Conservation (phyloP, 2,888 invertebrate genomes). For the Sesia apiformis region DNA sequence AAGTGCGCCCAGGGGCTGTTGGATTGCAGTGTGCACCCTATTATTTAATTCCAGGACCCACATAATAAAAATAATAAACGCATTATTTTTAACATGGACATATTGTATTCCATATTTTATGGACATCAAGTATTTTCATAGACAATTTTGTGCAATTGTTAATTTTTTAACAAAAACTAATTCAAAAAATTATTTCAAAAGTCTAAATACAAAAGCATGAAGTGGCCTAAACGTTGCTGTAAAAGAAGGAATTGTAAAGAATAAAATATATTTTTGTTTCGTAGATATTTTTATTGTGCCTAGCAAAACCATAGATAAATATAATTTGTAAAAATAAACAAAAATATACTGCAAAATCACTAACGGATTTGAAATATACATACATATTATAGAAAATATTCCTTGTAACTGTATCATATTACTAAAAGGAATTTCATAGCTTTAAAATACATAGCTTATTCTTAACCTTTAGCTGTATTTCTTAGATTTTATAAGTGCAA, state of each 20-base stretch:
- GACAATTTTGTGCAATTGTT: no score
- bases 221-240: constrained; percentile 23
- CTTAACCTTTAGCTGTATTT: constrained; percentile 11
- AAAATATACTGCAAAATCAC: constrained; percentile 59
- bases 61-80: no score
- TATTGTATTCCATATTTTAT: no score
- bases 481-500: constrained; percentile 6
- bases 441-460: constrained; percentile 25
- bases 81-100: no score
- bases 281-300: constrained; percentile 31
- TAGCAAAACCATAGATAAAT: constrained; percentile 34
- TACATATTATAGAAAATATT: constrained; percentile 32
- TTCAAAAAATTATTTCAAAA: not conserved
- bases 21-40: no score
- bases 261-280: constrained; percentile 20
- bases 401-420: constrained; percentile 30
- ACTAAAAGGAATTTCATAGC: constrained; percentile 41
- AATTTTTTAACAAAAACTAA: no score
- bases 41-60: no score
- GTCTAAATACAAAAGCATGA: constrained; percentile 9
- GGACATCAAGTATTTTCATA: no score
- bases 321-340: constrained; percentile 27
- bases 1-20: no score
- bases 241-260: constrained; percentile 42
- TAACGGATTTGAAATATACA: constrained; percentile 64